Base-by-base conservation (phyloP, 2,797 vertebrate genomes). In the Tamandua tetradactyla region DNA sequence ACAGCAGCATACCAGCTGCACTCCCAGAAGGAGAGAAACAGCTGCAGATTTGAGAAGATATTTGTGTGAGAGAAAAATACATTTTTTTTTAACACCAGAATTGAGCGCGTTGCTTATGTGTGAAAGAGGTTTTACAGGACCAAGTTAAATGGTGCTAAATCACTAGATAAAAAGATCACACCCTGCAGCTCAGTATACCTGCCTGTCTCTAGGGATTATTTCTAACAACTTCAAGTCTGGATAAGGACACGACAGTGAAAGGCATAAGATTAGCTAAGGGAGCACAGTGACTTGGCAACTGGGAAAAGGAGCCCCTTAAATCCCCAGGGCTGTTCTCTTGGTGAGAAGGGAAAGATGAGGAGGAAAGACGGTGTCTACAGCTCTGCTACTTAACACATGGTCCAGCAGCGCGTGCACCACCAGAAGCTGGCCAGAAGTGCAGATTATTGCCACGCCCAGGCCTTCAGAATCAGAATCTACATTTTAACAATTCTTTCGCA, bases 61-160 rank as follows among this genome's bases (percentile, higher is more conserved):
- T 25, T 49, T 40, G 91, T 94, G 85, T 62, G 83, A 87, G 20
- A 95, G 49, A 95, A 97, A 97, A 97, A 71, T 92, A n/a, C 35
- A 95, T 87, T 88, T 87, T 75, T 97, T 96, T 94, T 94, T 82
- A 0, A 95, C 75, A 91, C 97, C 91, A 92, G 93, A 98, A 82
- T 93, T 96, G 95, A 98, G 74, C 95, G 97, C 97, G 94, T 96
- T 97, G 97, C 97, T 98, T 98, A 97, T 93, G 97, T 97, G 97
- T 62, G 25, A 97, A 92, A 98, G 96, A 83, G 97, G 84, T 92
- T 97, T 96, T 97, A 93, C 96, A 92, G 93, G 98, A 97, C 97
- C 96, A 95, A 97, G 97, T 95, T 97, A 98, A 97, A 98, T 80
- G 96, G 97, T 98, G 97, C 95, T 97, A 98, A 97, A 96, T 97